Percentiles rank a stretch among this genome's conserved stretches.
These are phyloP conservation scores for Tetanocera ferruginea DNA, from an alignment of 2,888 invertebrate genomes.

Conservation along the genomic window DNA sequence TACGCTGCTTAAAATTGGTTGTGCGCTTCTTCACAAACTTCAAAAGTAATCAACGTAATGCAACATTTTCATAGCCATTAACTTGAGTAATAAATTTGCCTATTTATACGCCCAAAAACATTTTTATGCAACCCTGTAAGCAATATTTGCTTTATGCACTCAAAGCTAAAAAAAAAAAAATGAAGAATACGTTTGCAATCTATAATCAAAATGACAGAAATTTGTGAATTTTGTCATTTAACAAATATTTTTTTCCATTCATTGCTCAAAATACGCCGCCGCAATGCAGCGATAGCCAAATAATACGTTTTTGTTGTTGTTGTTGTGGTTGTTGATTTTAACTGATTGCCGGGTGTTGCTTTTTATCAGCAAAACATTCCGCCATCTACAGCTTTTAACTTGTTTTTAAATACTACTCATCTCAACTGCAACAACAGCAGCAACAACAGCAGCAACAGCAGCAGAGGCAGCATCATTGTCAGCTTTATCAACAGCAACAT, in stretches of 20 bases:
- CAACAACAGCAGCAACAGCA: slow-evolving; percentile 12
- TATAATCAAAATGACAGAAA: slow-evolving; percentile 17
- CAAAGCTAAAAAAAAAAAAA: background rate
- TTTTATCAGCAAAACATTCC: background rate
- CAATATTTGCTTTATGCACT: too few relatives aligned
- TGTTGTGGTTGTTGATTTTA: slow-evolving; percentile 19
- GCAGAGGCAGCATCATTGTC: background rate
- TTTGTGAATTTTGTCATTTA: slow-evolving; percentile 29
- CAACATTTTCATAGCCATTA: slow-evolving; percentile 32
- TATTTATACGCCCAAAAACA: background rate
- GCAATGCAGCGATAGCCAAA: slow-evolving; percentile 9
- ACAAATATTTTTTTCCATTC: slow-evolving; percentile 22
- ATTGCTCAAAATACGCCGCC: slow-evolving; percentile 36
- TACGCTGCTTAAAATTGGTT: background rate
- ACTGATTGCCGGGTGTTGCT: slow-evolving; percentile 10
- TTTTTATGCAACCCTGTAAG: too few relatives aligned
- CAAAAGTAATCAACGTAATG: slow-evolving; percentile 42
- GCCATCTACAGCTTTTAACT: background rate
- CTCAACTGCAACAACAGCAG: slow-evolving; percentile 3
- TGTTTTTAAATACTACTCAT: slow-evolving; percentile 17
- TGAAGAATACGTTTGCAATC: background rate
- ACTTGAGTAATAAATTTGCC: slow-evolving; percentile 29
- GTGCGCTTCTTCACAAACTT: slow-evolving; percentile 8
- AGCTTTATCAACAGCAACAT: slow-evolving; percentile 26
- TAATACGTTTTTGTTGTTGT: background rate